A percentile compares a stretch with the other conserved stretches of the same genome.
These are phyloP conservation scores for Bagarius yarrelli DNA, from an alignment of 2,113 vertebrate genomes.

Conservation along the genomic window DNA sequence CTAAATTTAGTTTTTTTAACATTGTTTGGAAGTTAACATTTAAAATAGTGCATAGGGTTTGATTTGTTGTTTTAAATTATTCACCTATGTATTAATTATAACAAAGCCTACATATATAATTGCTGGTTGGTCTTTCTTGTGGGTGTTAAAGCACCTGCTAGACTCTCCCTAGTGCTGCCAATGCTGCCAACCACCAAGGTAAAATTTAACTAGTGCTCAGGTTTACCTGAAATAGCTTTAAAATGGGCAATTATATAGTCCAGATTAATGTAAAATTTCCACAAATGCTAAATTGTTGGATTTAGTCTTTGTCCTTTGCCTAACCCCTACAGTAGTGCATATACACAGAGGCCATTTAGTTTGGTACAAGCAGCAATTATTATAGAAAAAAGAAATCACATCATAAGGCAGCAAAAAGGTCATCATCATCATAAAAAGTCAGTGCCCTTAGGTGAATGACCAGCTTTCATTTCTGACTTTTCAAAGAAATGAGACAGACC, in stretches of 20 bases:
- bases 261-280: neutral
- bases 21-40: neutral
- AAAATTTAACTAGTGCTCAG: neutral
- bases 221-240: neutral
- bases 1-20: neutral
- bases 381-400: constrained; percentile 34
- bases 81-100: no score
- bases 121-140: no score
- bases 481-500: constrained; percentile 11
- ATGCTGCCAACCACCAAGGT: constrained; percentile 10
- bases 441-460: constrained; percentile 33
- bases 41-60: neutral
- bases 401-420: constrained; percentile 33
- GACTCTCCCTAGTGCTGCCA: no score
- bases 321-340: neutral
- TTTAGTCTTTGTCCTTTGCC: neutral
- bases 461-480: constrained; percentile 3
- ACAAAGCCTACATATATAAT: no score
- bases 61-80: neutral
- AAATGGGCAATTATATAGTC: neutral
- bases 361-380: constrained; percentile 15
- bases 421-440: constrained; percentile 22
- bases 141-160: no score
- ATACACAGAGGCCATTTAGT: neutral
- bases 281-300: neutral